Percentiles rank a stretch among this genome's conserved stretches.
Evolutionary conservation across 2,888 invertebrate genomes (phyloP).

Genomic region (Pseudococcus longispinus): DNA sequence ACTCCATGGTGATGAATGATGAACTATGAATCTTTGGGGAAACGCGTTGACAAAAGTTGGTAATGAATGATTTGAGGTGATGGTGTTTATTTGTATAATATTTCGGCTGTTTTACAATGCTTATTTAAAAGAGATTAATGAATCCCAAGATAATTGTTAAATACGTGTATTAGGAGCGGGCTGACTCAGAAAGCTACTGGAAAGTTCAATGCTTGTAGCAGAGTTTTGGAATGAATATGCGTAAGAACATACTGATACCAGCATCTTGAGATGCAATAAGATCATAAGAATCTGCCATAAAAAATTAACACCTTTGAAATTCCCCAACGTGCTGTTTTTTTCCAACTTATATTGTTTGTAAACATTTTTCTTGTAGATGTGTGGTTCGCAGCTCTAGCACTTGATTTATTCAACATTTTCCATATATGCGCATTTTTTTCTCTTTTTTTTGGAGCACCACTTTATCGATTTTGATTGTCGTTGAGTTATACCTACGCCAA

Average conservation of each 20-base stretch:
- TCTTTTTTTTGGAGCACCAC: not conserved
- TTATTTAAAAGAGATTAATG: constrained; percentile 31
- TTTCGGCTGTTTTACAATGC: not conserved
- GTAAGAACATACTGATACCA: too few species aligned
- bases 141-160: not conserved
- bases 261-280: too few species aligned
- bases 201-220: too few species aligned
- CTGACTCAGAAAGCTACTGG: not conserved
- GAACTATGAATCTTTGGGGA: constrained; percentile 4
- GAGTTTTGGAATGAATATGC: too few species aligned
- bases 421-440: not conserved
- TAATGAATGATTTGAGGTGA: constrained; percentile 9
- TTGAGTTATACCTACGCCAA: not conserved
- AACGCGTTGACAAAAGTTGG: not conserved
- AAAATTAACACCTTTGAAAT: not conserved
- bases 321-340: not conserved
- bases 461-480: not conserved
- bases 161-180: not conserved
- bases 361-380: not conserved
- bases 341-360: not conserved
- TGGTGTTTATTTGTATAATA: constrained; percentile 15
- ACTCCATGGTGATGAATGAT: constrained; percentile 20
- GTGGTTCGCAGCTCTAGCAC: not conserved
- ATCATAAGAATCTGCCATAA: not conserved
- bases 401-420: not conserved